Conservation (phyloP, 2,797 vertebrate species). For the Micropoecilia bifurca region DNA sequence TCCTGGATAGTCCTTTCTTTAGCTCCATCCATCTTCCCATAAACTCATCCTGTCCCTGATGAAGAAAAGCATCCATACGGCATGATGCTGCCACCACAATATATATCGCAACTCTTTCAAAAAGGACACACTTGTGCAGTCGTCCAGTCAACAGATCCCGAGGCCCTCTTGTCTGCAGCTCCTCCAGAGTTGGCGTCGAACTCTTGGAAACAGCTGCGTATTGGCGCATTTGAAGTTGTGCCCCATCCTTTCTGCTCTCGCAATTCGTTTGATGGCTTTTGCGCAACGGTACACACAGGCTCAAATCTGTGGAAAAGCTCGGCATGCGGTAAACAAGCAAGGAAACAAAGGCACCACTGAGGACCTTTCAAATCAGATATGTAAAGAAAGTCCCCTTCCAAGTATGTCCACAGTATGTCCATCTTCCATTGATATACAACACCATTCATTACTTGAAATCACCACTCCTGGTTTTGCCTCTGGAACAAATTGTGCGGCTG, state of each 20-base stretch:
- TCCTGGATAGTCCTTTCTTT: neutral
- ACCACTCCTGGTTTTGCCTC: constrained; percentile 47
- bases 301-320: constrained; percentile 64
- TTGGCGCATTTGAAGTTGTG: neutral
- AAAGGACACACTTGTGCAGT: neutral
- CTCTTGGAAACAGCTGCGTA: neutral
- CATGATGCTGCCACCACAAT: neutral
- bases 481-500: constrained; percentile 58
- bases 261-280: neutral
- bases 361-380: constrained; percentile 43
- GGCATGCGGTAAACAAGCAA: constrained; percentile 68
- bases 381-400: constrained; percentile 38
- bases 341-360: constrained; percentile 69
- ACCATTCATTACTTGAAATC: constrained; percentile 60
- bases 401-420: constrained; percentile 54
- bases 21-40: neutral
- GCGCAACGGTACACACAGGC: constrained; percentile 18
- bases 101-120: neutral
- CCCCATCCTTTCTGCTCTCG: neutral
- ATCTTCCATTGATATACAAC: constrained; percentile 48
- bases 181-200: neutral
- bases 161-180: neutral
- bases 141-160: neutral
- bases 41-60: neutral
- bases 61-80: neutral